Conservation (phyloP, 2,797 vertebrate genomes). For the Myotis pilosus region DNA sequence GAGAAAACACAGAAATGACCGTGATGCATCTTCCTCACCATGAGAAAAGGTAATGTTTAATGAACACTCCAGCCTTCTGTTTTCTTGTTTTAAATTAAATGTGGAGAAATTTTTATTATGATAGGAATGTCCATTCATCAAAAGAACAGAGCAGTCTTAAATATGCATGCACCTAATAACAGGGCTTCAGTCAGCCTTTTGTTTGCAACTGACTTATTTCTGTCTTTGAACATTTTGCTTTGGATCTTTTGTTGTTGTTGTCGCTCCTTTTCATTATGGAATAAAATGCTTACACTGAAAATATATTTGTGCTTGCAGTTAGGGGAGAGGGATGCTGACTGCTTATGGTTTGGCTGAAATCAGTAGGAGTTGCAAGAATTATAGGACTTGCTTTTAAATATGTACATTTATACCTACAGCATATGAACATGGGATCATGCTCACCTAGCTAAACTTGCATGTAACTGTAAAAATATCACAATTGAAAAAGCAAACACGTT, state of each 20-base stretch:
- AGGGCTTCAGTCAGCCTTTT: constrained; percentile 49
- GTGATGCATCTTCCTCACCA: constrained; percentile 63
- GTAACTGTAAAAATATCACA: background rate
- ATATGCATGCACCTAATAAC: background rate
- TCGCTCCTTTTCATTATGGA: constrained; percentile 10
- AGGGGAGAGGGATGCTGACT: background rate
- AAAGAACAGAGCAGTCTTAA: background rate
- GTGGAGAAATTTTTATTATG: background rate
- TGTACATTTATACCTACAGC: background rate
- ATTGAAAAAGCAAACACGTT: background rate
- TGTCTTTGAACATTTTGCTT: constrained; percentile 26
- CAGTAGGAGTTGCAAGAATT: background rate
- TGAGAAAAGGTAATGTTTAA: constrained; percentile 68
- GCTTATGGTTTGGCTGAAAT: constrained; percentile 37
- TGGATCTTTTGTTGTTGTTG: background rate
- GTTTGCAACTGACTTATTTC: background rate
- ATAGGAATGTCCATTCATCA: background rate
- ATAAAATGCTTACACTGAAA: constrained; percentile 31
- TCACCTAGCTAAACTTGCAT: background rate
- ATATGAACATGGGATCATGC: background rate
- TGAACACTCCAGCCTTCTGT: constrained; percentile 60
- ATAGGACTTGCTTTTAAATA: background rate
- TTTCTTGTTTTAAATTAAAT: constrained; percentile 27
- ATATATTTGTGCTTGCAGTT: constrained; percentile 24
- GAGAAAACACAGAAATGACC: constrained; percentile 77